Base-by-base conservation (phyloP, 2,888 invertebrate species). In the Cryptophagus acutangulus region DNA sequence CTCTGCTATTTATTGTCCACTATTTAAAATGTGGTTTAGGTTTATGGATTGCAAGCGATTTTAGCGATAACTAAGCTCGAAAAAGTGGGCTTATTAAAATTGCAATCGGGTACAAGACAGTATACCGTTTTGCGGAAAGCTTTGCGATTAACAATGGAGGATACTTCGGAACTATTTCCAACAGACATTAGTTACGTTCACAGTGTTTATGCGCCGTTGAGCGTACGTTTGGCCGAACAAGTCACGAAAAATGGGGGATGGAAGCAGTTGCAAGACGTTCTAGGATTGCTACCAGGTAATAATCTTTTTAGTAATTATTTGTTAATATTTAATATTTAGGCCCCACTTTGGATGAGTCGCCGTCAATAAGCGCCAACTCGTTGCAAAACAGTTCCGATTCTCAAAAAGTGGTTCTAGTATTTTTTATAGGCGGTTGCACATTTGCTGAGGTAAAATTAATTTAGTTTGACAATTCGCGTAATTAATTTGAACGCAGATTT, bases 371-470 rank as follows among this genome's bases (percentile, higher is more conserved):
- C 62, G 29, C 60, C 65, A 1, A 70, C 68, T 0, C 38, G 24
- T 36, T 50, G 60, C 71, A 1, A 13, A 59, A 70, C 29, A 59
- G 56, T 40, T 46, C 58, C 1, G 79, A 84, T 52, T 75, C 76
- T 25, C 77, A 82, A 0, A 74, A 76, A 50, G 84, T 92, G 2
- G 82, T 94, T 5, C 72, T 97, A 1, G 91, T 99, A 1, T 92
- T 95, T 68, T 95, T 96, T 65, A 82, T 99, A 10, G 99, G 99
- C 2, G 99, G 99, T 0, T 91, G 95, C 63, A 99, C 97, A 0
- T 92, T 85, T 71, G 91, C 95, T 1, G 99, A 99, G 59, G 69
- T 68, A 29, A 73, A 26, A 8, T 28, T 41, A 13, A 13, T 34
- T 15, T 20, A 1, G 9, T 13, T 12, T 24, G 9, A 18, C 2